Conservation (phyloP, 2,113 vertebrate species). For the Chaetodon auriga region DNA sequence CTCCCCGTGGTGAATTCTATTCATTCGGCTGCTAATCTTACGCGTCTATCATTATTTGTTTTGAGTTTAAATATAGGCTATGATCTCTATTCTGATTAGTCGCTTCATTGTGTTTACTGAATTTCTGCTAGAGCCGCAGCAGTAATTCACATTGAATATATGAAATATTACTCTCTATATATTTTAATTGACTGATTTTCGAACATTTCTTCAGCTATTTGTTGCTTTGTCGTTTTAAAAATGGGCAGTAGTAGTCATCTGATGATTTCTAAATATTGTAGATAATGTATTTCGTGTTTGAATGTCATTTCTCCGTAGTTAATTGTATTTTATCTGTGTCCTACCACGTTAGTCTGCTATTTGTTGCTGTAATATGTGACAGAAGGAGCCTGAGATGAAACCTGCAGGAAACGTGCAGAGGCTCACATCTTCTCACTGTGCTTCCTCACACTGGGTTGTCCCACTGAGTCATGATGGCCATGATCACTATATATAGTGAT, state of each 20-base stretch:
- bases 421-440: slow-evolving; percentile 24
- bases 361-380: background rate
- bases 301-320: background rate
- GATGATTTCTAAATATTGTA: background rate
- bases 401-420: slow-evolving; percentile 41
- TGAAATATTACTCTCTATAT: background rate
- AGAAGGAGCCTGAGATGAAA: background rate
- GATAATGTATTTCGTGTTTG: background rate
- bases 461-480: slow-evolving; percentile 24
- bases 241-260: background rate
- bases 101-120: background rate
- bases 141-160: too few relatives aligned
- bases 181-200: background rate
- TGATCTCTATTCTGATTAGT: background rate
- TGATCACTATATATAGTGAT: background rate
- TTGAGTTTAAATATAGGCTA: background rate
- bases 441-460: slow-evolving; percentile 11
- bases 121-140: too few relatives aligned
- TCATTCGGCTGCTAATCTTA: too few relatives aligned
- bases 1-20: slow-evolving; percentile 16
- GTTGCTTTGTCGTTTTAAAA: background rate
- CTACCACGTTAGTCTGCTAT: background rate
- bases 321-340: background rate
- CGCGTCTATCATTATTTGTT: background rate
- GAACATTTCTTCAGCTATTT: background rate